Percentiles rank a stretch among this genome's conserved stretches.
Conservation (phyloP, 1,140 invertebrate genomes). For the Philopotamus ludificatus region DNA sequence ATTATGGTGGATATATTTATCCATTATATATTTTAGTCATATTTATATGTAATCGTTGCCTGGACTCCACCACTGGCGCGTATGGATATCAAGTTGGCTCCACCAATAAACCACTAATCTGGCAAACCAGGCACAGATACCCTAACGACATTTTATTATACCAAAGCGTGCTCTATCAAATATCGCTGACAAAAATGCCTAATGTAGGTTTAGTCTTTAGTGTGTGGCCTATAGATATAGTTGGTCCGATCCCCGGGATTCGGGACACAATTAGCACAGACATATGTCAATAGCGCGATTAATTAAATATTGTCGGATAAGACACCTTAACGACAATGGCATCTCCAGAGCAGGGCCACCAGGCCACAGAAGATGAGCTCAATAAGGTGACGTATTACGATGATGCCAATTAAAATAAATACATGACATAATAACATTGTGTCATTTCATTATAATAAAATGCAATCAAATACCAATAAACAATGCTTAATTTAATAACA, state of each 20-base stretch:
- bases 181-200: slow-evolving; percentile 30
- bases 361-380: slow-evolving; percentile 38
- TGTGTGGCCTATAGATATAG: not conserved
- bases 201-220: slow-evolving; percentile 17
- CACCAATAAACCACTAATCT: slow-evolving; percentile 40
- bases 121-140: slow-evolving; percentile 33
- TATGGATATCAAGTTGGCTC: slow-evolving; percentile 18
- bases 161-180: slow-evolving; percentile 30
- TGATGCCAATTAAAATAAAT: no score
- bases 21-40: no score
- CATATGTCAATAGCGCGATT: no score
- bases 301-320: no score
- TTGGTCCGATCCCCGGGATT: no score
- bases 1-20: no score
- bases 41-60: no score
- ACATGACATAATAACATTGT: no score
- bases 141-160: slow-evolving; percentile 40
- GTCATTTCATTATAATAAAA: no score
- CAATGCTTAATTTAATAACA: no score
- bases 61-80: slow-evolving; percentile 1
- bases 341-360: slow-evolving; percentile 19
- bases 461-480: not conserved
- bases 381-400: slow-evolving; percentile 27
- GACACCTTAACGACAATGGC: slow-evolving; percentile 25
- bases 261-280: no score